Base-by-base conservation (phyloP, 2,888 invertebrate species). In the Thecocarcelia acutangulata region DNA sequence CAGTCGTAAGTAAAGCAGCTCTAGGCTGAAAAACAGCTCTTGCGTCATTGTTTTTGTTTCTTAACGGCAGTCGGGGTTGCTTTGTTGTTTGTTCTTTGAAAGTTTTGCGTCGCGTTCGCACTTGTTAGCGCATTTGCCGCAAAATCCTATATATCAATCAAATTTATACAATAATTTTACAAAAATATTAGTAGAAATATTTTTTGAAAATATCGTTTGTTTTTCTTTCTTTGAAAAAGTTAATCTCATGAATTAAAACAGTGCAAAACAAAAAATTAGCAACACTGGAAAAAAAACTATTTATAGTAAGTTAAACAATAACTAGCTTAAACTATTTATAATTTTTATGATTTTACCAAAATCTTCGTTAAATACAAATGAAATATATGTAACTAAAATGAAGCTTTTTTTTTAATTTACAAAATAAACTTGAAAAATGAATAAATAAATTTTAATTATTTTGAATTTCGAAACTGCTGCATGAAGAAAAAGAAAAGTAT, bases 321-420 rank as follows among this genome's bases (percentile, higher is more conserved):
- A 33, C 17, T 21, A 15, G 54, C 46, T 73, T 46, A 37, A 46
- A 46, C 73, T 54, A 54, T 52, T 61, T 9, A 52, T n/a, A 40
- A 42, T 17, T 59, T 59, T 11, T 24, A 42, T 17, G 1, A 1
- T 48, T 48, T 59, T 50, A 40, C 21, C 42, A 68, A 52, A 54
- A 37, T 37, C 4, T 28, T 37, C 21, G 5, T 58, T 17, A 17
- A 12, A 40, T 50, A 61, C 61, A 40, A 72, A n/a, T n/a, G n/a
- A 44, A 52, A 33, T 21, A 52, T 24, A 42, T n/a, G 17, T 28
- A 54, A 54, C 19, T 54, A 13, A 54, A 54, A 44, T 50, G 17
- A 40, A 40, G 13, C 4, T 33, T 1, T 33, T 24, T 17, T 13
- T 28, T n/a, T 28, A 50, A 12, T 72, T 42, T 61, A 72, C 59